A percentile compares a stretch with the other conserved stretches of the same genome.
Conservation (phyloP, 2,113 vertebrate species). For the Chaetops frenatus region DNA sequence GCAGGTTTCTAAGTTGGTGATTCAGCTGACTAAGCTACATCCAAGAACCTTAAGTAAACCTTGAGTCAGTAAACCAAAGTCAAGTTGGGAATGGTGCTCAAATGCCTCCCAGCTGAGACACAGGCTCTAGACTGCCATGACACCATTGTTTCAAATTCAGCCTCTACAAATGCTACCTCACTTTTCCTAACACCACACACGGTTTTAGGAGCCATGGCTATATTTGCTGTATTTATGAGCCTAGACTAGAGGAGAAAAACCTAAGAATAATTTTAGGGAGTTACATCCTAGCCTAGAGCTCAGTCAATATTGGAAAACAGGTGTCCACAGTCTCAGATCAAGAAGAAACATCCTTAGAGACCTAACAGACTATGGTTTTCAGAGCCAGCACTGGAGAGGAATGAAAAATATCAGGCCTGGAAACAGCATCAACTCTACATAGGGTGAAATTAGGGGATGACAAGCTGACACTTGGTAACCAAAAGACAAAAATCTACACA, state of each 20-base stretch:
- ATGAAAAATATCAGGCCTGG: background rate
- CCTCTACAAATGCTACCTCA: background rate
- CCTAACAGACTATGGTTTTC: background rate
- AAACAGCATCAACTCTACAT: background rate
- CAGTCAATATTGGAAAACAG: background rate
- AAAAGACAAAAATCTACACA: background rate
- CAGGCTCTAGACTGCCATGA: background rate
- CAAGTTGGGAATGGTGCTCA: background rate
- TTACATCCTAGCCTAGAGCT: background rate
- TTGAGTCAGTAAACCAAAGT: background rate
- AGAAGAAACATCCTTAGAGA: background rate
- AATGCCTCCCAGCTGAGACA: background rate
- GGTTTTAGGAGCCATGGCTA: background rate
- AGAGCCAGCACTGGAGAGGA: background rate
- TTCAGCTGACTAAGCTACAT: background rate
- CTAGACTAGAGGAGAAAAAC: background rate
- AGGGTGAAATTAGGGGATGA: background rate
- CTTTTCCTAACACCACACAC: background rate
- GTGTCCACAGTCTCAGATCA: background rate
- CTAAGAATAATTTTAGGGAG: background rate
- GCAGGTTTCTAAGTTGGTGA: background rate
- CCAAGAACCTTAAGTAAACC: background rate
- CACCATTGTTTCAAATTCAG: background rate
- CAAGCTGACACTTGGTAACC: background rate
- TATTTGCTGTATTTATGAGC: background rate